Evolutionary conservation across 2,888 invertebrate species (phyloP), one percentile per base, ranked within the genome.

Genomic region (Stenodema calcarata): DNA sequence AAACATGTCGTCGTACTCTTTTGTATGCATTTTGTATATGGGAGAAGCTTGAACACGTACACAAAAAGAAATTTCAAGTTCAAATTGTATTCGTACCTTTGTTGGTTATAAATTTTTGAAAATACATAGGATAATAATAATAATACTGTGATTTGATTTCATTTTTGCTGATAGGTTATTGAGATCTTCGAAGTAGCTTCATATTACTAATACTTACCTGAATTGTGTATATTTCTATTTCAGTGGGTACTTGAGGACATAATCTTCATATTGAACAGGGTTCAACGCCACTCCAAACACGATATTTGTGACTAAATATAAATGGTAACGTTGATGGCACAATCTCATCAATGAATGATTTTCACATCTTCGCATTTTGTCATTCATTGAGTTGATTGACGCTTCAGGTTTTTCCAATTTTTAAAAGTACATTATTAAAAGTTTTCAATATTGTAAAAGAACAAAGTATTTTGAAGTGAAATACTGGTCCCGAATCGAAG

Each of bases 201-300:
- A 11, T 90, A 50, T 89, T 30, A 75, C n/a, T 6, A 12, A 75
- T 9, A 28, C n/a, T 4, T 23, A 12, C 35, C 35, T 35, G 2
- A 2, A 35, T 35, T 35, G 2, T 35, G 2, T 35, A 28, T 69
- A 87, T 30, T 88, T 90, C 79, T 78, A 90, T 76, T 89, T 89
- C 87, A 91, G 91, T 90, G 95, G 95, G 73, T 95, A 95, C 91
- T 91, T 95, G 89, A 95, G 95, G 89, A 93, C 93, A 89, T 94
- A 92, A 92, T 27, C 44, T 23, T 18, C 44, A n/a, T 23, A 16
- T 42, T 12, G 41, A 76, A 76, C 76, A 44, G 78, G 47, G 78
- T 78, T 44, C 42, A 44, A 41, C 27, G 27, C 44, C 0, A 44
- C 14, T 78, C 18, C n/a, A n/a, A 12, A 44, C 16, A 23, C 11